phyloP scores from a whole-genome alignment of 1,140 invertebrate genomes.

The Dryas iulia region DNA sequence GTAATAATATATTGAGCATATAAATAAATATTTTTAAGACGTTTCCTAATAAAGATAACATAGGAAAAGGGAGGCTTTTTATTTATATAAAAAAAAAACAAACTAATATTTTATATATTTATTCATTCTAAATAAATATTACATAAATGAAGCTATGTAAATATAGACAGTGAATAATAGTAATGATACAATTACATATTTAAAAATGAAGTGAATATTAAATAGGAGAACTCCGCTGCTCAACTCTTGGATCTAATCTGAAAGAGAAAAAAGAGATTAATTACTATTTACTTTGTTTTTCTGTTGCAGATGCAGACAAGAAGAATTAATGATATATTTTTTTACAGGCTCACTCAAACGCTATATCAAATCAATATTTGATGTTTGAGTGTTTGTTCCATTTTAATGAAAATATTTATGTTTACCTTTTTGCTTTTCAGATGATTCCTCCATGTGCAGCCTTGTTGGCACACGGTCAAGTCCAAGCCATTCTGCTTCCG shows the following conservation, averaged over 20 bases:
- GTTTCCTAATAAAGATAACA: constrained; percentile 60
- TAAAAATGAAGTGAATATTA: constrained; percentile 33
- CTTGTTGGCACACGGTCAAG: constrained; percentile 80
- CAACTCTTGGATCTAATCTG: constrained; percentile 60
- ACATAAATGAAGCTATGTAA: constrained; percentile 56
- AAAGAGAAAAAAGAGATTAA: constrained; percentile 61
- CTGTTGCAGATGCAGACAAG: constrained; percentile 73
- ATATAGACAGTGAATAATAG: constrained; percentile 36
- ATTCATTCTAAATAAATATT: constrained; percentile 69
- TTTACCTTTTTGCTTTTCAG: constrained; percentile 80
- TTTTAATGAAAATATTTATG: constrained; percentile 60
- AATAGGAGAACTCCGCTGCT: constrained; percentile 20
- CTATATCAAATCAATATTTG: constrained; percentile 37
- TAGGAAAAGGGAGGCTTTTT: constrained; percentile 65
- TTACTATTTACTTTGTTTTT: constrained; percentile 66
- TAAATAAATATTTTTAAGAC: constrained; percentile 34
- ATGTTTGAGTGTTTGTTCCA: constrained; percentile 69
- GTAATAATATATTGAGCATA: constrained; percentile 15
- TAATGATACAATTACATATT: constrained; percentile 23
- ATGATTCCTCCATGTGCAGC: constrained; percentile 78
- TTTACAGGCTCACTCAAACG: constrained; percentile 70
- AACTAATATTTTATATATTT: constrained; percentile 47
- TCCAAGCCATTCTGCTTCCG: constrained; percentile 80
- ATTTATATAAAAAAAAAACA: constrained; percentile 53
- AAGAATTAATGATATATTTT: constrained; percentile 65